Evolutionary conservation across 2,888 invertebrate species (phyloP).

Genomic region (Ichneumoninae sp.): DNA sequence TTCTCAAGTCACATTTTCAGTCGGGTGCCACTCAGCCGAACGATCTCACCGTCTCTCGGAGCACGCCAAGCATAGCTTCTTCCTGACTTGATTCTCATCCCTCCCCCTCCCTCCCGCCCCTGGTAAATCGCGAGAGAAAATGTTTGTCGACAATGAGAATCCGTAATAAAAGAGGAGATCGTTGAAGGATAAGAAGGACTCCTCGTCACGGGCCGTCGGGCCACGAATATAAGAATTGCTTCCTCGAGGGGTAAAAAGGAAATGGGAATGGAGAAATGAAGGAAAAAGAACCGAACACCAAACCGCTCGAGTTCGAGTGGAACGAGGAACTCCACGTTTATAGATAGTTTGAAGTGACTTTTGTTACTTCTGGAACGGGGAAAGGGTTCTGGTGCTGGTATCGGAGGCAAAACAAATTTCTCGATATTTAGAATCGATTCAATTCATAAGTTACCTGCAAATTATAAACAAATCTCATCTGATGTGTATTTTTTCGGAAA

Average conservation of each 20-base stretch:
- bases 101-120: slow-evolving; percentile 22
- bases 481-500: neutral
- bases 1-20: slow-evolving; percentile 49
- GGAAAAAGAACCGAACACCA: slow-evolving; percentile 2
- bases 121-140: slow-evolving; percentile 41
- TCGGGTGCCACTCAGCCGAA: slow-evolving; percentile 42
- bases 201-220: slow-evolving; percentile 51
- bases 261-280: neutral
- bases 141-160: slow-evolving; percentile 67
- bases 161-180: slow-evolving; percentile 63
- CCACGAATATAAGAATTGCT: slow-evolving; percentile 59
- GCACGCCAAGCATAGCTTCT: slow-evolving; percentile 25
- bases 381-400: neutral
- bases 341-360: neutral
- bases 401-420: neutral
- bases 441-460: neutral
- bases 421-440: neutral
- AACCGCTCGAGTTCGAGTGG: slow-evolving; percentile 26
- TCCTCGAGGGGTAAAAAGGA: slow-evolving; percentile 25
- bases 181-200: slow-evolving; percentile 47
- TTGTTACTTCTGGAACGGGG: neutral
- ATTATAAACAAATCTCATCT: neutral
- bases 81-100: slow-evolving; percentile 53
- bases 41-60: slow-evolving; percentile 33
- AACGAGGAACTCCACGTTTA: slow-evolving; percentile 18